phyloP scores from a whole-genome alignment of 1,140 invertebrate species.

The Bombus ignitus region DNA sequence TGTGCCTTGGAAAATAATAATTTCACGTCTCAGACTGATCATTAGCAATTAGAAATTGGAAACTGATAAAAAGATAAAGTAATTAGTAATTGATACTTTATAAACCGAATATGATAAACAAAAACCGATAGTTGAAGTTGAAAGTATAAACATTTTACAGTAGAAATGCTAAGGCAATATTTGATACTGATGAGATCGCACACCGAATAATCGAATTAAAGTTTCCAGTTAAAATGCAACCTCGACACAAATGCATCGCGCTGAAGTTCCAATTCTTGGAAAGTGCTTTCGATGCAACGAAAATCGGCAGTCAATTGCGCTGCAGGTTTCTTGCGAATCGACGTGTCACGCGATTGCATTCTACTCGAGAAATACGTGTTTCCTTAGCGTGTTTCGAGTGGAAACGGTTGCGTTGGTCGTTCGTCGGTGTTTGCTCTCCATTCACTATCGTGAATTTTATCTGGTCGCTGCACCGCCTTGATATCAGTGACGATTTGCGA shows the following conservation, averaged over 20 bases:
- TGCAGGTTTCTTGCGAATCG: not conserved
- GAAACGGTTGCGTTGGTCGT: not conserved
- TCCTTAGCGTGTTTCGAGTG: not conserved
- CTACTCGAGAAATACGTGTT: not conserved
- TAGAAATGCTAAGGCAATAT: too few relatives aligned
- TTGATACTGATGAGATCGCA: too few relatives aligned
- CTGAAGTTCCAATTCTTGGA: not conserved
- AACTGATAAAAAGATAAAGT: not conserved
- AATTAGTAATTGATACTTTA: not conserved
- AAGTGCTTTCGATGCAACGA: not conserved
- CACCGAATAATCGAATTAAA: not conserved
- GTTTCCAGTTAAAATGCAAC: not conserved
- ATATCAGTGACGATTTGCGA: not conserved
- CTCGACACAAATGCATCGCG: not conserved
- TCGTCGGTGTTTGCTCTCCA: not conserved
- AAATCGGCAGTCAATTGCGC: not conserved
- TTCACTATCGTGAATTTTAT: slow-evolving; percentile 8
- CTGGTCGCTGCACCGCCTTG: not conserved
- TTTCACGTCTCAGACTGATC: not conserved
- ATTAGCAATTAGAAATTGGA: not conserved
- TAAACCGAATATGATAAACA: too few relatives aligned
- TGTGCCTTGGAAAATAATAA: not conserved
- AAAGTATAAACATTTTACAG: too few relatives aligned
- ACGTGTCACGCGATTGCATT: not conserved
- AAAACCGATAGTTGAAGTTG: too few relatives aligned